A percentile compares a stretch with the other conserved stretches of the same genome.
phyloP scores from a whole-genome alignment of 2,888 invertebrate species.

The Lasiommata megera region DNA sequence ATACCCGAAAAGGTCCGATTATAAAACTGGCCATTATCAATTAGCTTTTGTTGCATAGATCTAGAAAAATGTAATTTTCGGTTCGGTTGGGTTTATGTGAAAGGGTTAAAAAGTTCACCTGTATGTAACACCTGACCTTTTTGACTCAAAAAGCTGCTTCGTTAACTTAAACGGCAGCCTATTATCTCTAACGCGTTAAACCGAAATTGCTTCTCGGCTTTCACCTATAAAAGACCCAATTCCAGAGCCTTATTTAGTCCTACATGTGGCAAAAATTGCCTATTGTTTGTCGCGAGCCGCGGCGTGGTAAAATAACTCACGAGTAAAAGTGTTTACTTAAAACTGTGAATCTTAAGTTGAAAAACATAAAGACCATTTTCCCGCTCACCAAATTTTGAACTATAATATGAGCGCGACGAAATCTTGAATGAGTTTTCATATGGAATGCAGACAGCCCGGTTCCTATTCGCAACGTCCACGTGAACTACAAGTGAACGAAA shows the following conservation, averaged over 20 bases:
- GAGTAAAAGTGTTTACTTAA: slow-evolving; percentile 28
- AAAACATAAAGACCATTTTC: slow-evolving; percentile 5
- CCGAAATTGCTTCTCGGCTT: slow-evolving; percentile 26
- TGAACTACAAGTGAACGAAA: too few relatives aligned
- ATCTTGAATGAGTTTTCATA: slow-evolving; percentile 34
- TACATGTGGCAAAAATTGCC: slow-evolving; percentile 37
- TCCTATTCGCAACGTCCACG: neutral
- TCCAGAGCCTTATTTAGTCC: slow-evolving; percentile 32
- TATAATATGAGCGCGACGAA: slow-evolving; percentile 22
- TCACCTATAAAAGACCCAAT: slow-evolving; percentile 29
- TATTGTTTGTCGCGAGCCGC: slow-evolving; percentile 39
- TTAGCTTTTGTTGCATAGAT: too few relatives aligned
- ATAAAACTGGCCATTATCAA: too few relatives aligned
- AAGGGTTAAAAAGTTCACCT: too few relatives aligned
- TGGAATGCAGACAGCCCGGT: slow-evolving; percentile 30
- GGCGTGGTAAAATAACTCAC: slow-evolving; percentile 37
- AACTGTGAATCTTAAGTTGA: neutral
- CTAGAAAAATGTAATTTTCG: too few relatives aligned
- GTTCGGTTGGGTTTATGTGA: too few relatives aligned
- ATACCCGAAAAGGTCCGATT: too few relatives aligned
- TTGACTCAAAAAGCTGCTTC: too few relatives aligned
- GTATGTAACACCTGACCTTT: too few relatives aligned
- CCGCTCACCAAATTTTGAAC: slow-evolving; percentile 2
- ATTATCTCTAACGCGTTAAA: slow-evolving; percentile 13
- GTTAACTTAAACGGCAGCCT: neutral